Conservation (phyloP, 1,140 invertebrate genomes). For the Hyposmocoma kahamanoa region DNA sequence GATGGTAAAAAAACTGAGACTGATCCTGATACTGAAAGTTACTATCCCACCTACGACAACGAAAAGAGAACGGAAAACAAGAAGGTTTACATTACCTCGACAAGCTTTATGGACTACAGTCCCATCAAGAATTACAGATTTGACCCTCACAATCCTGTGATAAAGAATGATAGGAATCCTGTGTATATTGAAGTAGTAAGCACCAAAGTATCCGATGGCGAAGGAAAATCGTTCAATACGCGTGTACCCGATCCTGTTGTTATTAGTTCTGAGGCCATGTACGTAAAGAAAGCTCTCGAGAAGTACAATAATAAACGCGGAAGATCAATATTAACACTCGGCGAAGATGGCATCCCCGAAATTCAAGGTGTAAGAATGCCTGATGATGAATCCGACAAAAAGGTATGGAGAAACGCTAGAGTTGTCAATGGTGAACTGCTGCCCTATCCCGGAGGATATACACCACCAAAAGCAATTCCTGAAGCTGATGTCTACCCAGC, state of each 20-base stretch:
- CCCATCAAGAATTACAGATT: constrained; percentile 61
- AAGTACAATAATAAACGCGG: constrained; percentile 66
- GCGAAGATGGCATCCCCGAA: constrained; percentile 82
- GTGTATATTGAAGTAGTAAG: constrained; percentile 71
- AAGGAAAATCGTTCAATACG: constrained; percentile 37
- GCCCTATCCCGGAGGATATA: constrained; percentile 79
- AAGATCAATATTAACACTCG: constrained; percentile 75
- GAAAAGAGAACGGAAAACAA: constrained; percentile 61
- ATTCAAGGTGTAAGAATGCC: constrained; percentile 87
- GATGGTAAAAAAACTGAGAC: constrained; percentile 46
- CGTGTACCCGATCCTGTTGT: constrained; percentile 79
- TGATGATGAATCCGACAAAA: constrained; percentile 86
- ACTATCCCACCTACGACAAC: constrained; percentile 65
- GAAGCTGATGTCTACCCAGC: constrained; percentile 73
- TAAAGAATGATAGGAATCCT: constrained; percentile 72
- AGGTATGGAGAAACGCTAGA: constrained; percentile 88
- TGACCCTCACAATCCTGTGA: constrained; percentile 61
- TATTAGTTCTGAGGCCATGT: constrained; percentile 77
- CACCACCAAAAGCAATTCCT: constrained; percentile 75
- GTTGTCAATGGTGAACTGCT: constrained; percentile 88
- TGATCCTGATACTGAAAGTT: constrained; percentile 53
- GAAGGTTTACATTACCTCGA: constrained; percentile 70
- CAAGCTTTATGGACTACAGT: constrained; percentile 56
- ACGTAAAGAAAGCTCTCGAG: constrained; percentile 73
- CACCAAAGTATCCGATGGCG: constrained; percentile 68